Conservation (phyloP, 1,140 invertebrate species). For the Drosophila littoralis region DNA sequence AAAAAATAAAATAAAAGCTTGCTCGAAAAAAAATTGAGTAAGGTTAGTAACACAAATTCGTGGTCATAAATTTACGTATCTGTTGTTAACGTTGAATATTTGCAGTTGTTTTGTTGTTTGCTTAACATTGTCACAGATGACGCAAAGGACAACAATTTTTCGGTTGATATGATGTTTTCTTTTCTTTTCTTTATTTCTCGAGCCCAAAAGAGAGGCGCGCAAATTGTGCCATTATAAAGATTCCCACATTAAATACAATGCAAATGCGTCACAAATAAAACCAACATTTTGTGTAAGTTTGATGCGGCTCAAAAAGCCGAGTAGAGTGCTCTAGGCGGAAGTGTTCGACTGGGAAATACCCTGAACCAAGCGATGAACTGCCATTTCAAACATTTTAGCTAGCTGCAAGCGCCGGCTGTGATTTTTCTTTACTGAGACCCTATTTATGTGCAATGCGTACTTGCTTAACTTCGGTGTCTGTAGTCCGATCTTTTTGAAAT, state of each 20-base stretch:
- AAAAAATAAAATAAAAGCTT: slow-evolving; percentile 36
- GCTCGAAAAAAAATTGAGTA: slow-evolving; percentile 68
- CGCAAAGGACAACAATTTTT: slow-evolving; percentile 72
- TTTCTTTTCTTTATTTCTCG: slow-evolving; percentile 1
- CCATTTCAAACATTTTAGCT: no score
- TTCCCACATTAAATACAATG: slow-evolving; percentile 12
- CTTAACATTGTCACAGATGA: slow-evolving; percentile 70
- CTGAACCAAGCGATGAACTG: background rate
- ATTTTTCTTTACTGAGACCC: no score
- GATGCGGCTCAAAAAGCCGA: background rate
- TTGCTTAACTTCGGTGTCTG: no score
- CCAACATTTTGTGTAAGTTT: slow-evolving; percentile 21
- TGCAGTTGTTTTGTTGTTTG: slow-evolving; percentile 45
- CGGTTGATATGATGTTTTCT: slow-evolving; percentile 14
- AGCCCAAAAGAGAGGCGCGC: slow-evolving; percentile 27
- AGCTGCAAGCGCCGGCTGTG: no score
- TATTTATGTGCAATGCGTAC: no score
- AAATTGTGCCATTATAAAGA: slow-evolving; percentile 22
- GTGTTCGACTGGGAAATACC: background rate
- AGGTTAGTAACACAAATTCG: slow-evolving; percentile 78
- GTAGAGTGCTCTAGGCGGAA: no score
- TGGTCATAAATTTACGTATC: slow-evolving; percentile 68
- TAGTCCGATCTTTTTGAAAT: no score
- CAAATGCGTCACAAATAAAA: slow-evolving; percentile 30
- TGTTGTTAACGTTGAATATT: slow-evolving; percentile 23